Base-by-base conservation (phyloP, 2,888 invertebrate genomes). In the Callimorpha dominula region DNA sequence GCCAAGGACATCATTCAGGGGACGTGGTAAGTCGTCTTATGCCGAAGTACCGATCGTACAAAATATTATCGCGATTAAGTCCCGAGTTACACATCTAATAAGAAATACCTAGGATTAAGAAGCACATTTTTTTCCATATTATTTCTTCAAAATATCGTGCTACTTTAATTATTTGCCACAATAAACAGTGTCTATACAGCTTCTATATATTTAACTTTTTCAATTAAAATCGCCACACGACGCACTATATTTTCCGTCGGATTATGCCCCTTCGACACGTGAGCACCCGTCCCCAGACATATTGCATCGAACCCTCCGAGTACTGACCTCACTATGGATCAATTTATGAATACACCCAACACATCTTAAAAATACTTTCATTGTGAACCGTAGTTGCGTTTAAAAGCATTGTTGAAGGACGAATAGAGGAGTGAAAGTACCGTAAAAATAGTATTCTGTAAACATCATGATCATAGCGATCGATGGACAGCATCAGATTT, bases 261-360 rank as follows among this genome's bases (percentile, higher is more conserved):
- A 93, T 94, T 94, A 94, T 93, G 89, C 87, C 95, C 95, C 94
- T 92, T 90, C 90, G 92, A 86, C 92, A 92, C 91, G 91, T 91
- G 91, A 90, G 84, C 86, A 85, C 89, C 60, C 92, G 91, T 89
- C 84, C 85, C 87, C 85, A 90, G 89, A 91, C 93, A 92, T 92
- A 93, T 93, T 92, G 92, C 89, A 87, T 81, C 86, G 81, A 84
- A 88, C 92, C 92, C 92, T 90, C 88, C 79, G 90, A 84, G 87
- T 88, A 87, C 86, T 92, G 92, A 93, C 94, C 93, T 91, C 87
- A 87, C 89, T 88, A 84, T 83, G 88, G 91, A 93, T 93, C 93
- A 92, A 91, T 92, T 92, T 92, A 89, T 91, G 90, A 91, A 93
- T 91, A 90, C 89, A 89, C 87, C 88, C 85, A 70, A 80, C 79